phyloP scores from a whole-genome alignment of 1,140 invertebrate species.

The Heliconius melpomene region DNA sequence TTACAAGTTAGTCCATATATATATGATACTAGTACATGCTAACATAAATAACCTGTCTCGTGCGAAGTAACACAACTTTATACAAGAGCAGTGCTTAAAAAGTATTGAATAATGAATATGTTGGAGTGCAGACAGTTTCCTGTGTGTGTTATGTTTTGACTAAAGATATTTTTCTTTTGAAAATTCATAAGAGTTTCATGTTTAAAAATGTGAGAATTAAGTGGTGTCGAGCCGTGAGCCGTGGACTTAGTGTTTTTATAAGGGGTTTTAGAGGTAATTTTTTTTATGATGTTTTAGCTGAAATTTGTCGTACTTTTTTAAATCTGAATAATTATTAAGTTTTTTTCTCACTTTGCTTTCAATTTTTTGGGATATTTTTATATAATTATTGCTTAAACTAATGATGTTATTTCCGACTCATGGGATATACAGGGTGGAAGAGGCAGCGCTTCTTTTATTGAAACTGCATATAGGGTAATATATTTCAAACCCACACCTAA shows the following conservation, averaged over 20 bases:
- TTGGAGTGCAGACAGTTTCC: slow-evolving; percentile 5
- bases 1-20: neutral
- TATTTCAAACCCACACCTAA: too few species aligned
- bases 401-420: too few species aligned
- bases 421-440: too few species aligned
- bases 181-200: neutral
- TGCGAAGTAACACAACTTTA: slow-evolving; percentile 3
- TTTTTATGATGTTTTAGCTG: too few species aligned
- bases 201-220: neutral
- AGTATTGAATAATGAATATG: slow-evolving; percentile 25
- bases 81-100: slow-evolving; percentile 11
- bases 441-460: too few species aligned
- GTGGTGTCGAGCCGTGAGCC: neutral
- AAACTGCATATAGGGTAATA: too few species aligned
- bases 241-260: neutral
- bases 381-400: too few species aligned
- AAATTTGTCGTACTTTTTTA: too few species aligned
- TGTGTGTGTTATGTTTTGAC: neutral
- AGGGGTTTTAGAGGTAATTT: too few species aligned
- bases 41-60: slow-evolving; percentile 26
- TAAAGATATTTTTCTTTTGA: slow-evolving; percentile 9
- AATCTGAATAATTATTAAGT: too few species aligned
- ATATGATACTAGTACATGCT: slow-evolving; percentile 24
- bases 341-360: too few species aligned
- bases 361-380: too few species aligned